phyloP scores from a whole-genome alignment of 2,888 invertebrate species.

The Pseudococcus jackbeardsleyi region DNA sequence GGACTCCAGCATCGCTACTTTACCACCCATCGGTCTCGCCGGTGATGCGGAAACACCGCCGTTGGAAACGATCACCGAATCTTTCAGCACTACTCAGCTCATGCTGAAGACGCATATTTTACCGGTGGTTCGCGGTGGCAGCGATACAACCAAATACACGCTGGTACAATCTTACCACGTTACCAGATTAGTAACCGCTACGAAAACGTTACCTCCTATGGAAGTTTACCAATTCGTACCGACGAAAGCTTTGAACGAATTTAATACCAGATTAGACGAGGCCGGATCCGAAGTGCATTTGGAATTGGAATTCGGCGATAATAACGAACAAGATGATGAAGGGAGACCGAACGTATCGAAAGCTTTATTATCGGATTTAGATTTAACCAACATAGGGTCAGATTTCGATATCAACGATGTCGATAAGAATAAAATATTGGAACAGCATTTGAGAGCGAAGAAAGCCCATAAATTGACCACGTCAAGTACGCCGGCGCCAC shows the following conservation, averaged over 20 bases:
- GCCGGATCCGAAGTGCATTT: constrained; percentile 89
- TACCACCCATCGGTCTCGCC: constrained; percentile 83
- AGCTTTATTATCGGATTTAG: constrained; percentile 78
- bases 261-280: constrained; percentile 88
- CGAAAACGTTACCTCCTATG: constrained; percentile 89
- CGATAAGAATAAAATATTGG: constrained; percentile 76
- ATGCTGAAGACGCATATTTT: constrained; percentile 90
- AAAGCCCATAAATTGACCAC: constrained; percentile 70
- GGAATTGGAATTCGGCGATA: constrained; percentile 88
- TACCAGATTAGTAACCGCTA: constrained; percentile 88
- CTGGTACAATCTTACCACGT: constrained; percentile 91
- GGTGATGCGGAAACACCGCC: constrained; percentile 85
- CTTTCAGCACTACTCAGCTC: constrained; percentile 90
- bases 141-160: constrained; percentile 83
- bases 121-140: constrained; percentile 82
- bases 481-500: constrained; percentile 60
- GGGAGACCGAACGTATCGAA: constrained; percentile 69
- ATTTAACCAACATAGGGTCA: constrained; percentile 80
- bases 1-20: constrained; percentile 85
- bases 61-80: constrained; percentile 89
- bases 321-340: constrained; percentile 74
- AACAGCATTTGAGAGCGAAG: constrained; percentile 73
- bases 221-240: constrained; percentile 89
- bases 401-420: constrained; percentile 80
- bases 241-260: constrained; percentile 88